Base-by-base conservation (phyloP, 2,888 invertebrate species). In the Thecophora atra region DNA sequence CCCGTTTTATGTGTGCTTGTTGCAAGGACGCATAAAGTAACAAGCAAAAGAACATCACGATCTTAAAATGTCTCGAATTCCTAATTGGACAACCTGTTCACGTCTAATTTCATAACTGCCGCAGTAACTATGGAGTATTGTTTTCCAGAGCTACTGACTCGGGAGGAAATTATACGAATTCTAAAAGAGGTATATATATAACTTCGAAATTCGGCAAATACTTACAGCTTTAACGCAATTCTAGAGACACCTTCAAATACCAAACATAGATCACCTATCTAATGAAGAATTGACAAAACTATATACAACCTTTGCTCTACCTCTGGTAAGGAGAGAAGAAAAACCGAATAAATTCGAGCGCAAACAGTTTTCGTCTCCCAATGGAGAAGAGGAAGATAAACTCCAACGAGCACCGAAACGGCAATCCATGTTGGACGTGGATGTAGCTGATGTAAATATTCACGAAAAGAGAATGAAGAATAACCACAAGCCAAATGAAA, bases 231-330 rank as follows among this genome's bases (percentile, higher is more conserved):
- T 13, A 51, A 24, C 8, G 52, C 26, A 37, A 62, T 64, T 47
- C 15, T 66, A 83, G 82, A 79, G 82, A 1, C 73, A 77, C 58
- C 66, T 82, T 2, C 74, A 77, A 24, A 73, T 82, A 58, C 74
- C 78, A 21, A 76, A 78, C 52, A 74, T 82, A 26, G 78, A 80
- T 21, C 44, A 72, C n/a, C 70, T 81, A 70, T 56, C 76, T 5
- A 71, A 76, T 17, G 74, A 75, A 0, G 81, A 82, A 54, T 72
- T 83, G 0, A 44, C 79, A 5, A 77, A 77, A 63, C 76, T 83
- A 58, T 82, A 79, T 71, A 79, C 78, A 68, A 78, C 78, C 11
- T 83, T 81, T 75, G 80, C 78, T 7, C 70, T 81, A n/a, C 83
- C 82, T 2, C 67, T 81, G 19, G 77, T 77, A 7, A 72, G 66